Evolutionary conservation across 2,888 invertebrate species (phyloP).

Genomic region (Allophyes oxyacanthae): DNA sequence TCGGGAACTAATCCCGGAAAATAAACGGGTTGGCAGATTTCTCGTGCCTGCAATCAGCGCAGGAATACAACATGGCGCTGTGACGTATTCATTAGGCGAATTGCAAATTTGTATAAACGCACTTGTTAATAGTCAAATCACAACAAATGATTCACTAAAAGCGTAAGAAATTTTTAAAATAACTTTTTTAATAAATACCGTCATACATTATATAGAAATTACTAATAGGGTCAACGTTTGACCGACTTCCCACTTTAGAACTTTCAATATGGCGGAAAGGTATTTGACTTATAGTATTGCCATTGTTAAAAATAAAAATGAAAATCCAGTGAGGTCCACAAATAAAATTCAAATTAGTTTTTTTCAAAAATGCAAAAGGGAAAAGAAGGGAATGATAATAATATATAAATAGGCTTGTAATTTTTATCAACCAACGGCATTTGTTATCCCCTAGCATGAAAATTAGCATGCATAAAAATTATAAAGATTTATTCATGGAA

Average conservation of each 20-base stretch:
- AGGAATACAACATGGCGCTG: conserved; percentile 90
- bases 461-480: no score
- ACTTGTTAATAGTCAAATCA: conserved; percentile 62
- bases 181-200: conserved; percentile 69
- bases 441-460: no score
- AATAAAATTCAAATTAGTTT: background rate
- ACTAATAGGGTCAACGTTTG: conserved; percentile 85
- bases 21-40: conserved; percentile 89
- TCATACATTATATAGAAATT: conserved; percentile 74
- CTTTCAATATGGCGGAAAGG: conserved; percentile 86
- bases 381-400: no score
- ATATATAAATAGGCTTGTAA: no score
- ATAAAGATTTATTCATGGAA: no score
- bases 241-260: conserved; percentile 85
- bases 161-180: conserved; percentile 71
- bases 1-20: conserved; percentile 88
- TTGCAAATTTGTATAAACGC: conserved; percentile 81
- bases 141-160: conserved; percentile 71
- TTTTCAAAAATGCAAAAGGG: no score
- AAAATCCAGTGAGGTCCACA: background rate
- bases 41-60: conserved; percentile 90
- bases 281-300: conserved; percentile 79
- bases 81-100: conserved; percentile 87
- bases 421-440: no score
- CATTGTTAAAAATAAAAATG: conserved; percentile 36